Evolutionary conservation across 1,140 invertebrate species (phyloP), one percentile per base, ranked within the genome.

Genomic region (Sminthurinus signatus): DNA sequence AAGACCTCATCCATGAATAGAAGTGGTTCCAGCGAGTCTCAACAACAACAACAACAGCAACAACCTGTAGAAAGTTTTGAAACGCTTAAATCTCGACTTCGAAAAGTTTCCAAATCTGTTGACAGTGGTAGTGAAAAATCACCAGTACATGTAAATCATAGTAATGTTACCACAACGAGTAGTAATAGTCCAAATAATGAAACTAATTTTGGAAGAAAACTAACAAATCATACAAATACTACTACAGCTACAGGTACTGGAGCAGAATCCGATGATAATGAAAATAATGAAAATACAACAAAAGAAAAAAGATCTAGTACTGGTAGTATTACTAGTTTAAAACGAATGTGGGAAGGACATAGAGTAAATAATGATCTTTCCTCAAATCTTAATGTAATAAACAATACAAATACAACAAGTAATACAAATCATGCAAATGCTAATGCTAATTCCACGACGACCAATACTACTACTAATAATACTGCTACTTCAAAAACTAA

Each of bases 301-400:
- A 87, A 90, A 61, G 89, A 91, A 73, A 94, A 94, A 75, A 80
- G 91, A n/a, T 85, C 88, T 54, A 93, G 90, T 75, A 93, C 90
- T 32, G 91, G 91, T 55, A 93, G 90, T 77, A 94, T 96, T 74
- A 92, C 86, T 75, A 94, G 88, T 75, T 80, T 95, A 67, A 94
- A 93, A 74, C 92, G 91, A 76, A 77, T 95, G 27, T 95, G 92
- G 92, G 92, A 93, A 78, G 75, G 31, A 61, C 74, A 56, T 36
- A 10, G 60, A 43, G 61, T 21, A 19, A 55, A 63, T 25, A 51
- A 43, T 32, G 48, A 42, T 19, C 12, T 31, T 10, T 27, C 17
- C 19, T 12, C 23, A 10, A 52, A 52, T 29, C 8, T 14, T 14
- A 52, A 52, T 28, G 50, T 28, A 28, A n/a, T n/a, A n/a, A n/a